Conservation (phyloP, 2,888 invertebrate genomes). For the Volucella zonaria region DNA sequence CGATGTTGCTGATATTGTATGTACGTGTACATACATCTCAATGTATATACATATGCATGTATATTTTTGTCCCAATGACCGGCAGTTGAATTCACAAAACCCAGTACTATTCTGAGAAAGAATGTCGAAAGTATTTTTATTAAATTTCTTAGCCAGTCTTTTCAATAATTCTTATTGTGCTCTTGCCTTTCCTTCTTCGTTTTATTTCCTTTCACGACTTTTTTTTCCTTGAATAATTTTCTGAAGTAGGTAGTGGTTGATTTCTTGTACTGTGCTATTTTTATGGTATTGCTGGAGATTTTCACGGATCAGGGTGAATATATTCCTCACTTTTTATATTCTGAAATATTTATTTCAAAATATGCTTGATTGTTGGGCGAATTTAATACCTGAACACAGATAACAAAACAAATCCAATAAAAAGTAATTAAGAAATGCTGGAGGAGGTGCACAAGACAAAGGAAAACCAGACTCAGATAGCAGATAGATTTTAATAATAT, state of each 20-base stretch:
- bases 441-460: no score
- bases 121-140: slow-evolving; percentile 71
- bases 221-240: slow-evolving; percentile 44
- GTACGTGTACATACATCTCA: slow-evolving; percentile 11
- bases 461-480: no score
- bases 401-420: no score
- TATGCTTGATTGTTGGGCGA: no score
- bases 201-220: slow-evolving; percentile 13
- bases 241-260: slow-evolving; percentile 38
- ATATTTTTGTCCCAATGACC: slow-evolving; percentile 51
- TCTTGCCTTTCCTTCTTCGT: slow-evolving; percentile 16
- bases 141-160: slow-evolving; percentile 67
- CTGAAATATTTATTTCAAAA: not conserved
- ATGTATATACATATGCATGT: not conserved
- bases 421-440: no score
- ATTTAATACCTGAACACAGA: no score
- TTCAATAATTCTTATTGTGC: slow-evolving; percentile 66
- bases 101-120: slow-evolving; percentile 46
- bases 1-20: slow-evolving; percentile 3
- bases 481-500: no score
- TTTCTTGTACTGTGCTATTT: slow-evolving; percentile 18
- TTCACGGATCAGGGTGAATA: slow-evolving; percentile 18
- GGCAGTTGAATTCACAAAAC: slow-evolving; percentile 55
- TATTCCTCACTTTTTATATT: slow-evolving; percentile 14
- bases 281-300: slow-evolving; percentile 9